phyloP scores from a whole-genome alignment of 1,140 invertebrate genomes.

The Heliconius congener region DNA sequence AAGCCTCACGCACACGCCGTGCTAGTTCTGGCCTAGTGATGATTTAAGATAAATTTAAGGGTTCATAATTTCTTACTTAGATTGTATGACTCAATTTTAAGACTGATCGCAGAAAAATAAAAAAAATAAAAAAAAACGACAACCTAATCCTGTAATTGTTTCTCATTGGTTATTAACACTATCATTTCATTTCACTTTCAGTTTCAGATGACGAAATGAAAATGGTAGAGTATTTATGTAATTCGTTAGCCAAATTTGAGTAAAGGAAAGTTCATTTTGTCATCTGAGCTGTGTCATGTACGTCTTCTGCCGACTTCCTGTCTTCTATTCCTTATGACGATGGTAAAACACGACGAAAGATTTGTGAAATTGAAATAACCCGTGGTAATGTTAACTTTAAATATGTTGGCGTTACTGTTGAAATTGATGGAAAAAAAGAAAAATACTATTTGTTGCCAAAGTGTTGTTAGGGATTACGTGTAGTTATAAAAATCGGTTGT shows the following conservation, averaged over 20 bases:
- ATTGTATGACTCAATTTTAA: conserved; percentile 81
- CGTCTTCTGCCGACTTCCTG: conserved; percentile 64
- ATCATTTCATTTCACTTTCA: conserved; percentile 49
- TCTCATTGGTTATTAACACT: conserved; percentile 54
- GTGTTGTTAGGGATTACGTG: conserved; percentile 78
- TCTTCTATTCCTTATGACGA: conserved; percentile 72
- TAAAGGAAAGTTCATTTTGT: conserved; percentile 44
- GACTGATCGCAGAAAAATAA: conserved; percentile 76
- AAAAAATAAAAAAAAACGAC: conserved; percentile 61
- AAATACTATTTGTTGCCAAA: conserved; percentile 81
- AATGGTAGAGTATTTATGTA: conserved; percentile 51
- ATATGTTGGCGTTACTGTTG: conserved; percentile 73
- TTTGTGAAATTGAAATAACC: conserved; percentile 50
- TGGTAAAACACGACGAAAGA: conserved; percentile 58
- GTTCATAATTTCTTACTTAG: conserved; percentile 78
- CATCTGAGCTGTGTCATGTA: conserved; percentile 44
- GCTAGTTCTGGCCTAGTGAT: conserved; percentile 75
- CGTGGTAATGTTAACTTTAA: conserved; percentile 67
- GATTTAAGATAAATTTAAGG: conserved; percentile 72
- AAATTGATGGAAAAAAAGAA: conserved; percentile 65
- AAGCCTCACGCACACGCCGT: conserved; percentile 58
- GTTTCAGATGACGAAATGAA: conserved; percentile 46
- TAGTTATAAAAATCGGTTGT: conserved; percentile 80
- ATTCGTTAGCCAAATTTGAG: conserved; percentile 63
- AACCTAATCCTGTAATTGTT: conserved; percentile 65